Conservation (phyloP, 2,888 invertebrate genomes). For the Lasioglossum morio region DNA sequence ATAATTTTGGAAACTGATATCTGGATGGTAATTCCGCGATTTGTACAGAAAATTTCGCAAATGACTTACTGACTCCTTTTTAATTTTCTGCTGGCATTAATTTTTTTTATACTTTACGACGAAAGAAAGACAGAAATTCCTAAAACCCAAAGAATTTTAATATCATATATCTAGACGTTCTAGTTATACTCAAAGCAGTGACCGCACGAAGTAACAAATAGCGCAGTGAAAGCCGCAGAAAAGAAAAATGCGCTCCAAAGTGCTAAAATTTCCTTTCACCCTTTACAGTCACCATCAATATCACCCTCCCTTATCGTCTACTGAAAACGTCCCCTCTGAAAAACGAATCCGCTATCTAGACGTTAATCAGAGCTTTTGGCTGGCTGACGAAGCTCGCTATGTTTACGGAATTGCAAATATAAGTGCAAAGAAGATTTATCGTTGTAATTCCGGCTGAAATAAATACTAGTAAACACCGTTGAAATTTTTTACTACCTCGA, state of each 20-base stretch:
- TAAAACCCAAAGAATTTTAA: background rate
- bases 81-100: background rate
- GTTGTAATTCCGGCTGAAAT: constrained; percentile 13
- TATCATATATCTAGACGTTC: background rate
- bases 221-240: background rate
- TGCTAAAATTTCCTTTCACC: constrained; percentile 7
- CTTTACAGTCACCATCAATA: constrained; percentile 47
- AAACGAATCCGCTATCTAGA: constrained; percentile 45
- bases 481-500: constrained; percentile 21
- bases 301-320: constrained; percentile 36
- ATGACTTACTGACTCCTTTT: background rate
- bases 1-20: background rate
- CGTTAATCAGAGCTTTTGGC: constrained; percentile 20
- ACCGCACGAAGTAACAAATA: background rate
- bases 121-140: background rate
- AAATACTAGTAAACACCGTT: constrained; percentile 23
- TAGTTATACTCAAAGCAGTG: background rate
- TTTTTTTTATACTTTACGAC: background rate
- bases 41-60: background rate
- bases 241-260: constrained; percentile 3
- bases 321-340: constrained; percentile 49
- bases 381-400: constrained; percentile 19
- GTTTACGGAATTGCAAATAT: constrained; percentile 11
- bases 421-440: constrained; percentile 32
- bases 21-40: background rate